Conservation (phyloP, 1,140 invertebrate genomes). For the Carcinoscorpius rotundicauda region DNA sequence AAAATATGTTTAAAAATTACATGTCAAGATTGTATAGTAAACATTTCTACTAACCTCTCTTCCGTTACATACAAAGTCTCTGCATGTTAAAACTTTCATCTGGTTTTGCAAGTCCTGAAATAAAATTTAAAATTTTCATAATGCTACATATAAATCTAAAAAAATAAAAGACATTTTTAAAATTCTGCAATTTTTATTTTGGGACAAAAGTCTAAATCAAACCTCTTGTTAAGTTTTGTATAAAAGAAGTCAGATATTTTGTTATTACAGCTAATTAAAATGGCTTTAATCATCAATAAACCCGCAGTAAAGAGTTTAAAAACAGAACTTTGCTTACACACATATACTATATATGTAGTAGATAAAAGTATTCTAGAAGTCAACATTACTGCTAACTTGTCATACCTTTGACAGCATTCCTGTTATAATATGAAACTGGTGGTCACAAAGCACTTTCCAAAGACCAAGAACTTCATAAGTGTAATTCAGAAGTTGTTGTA, state of each 20-base stretch:
- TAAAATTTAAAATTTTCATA: conserved; percentile 8
- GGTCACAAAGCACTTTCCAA: conserved; percentile 87
- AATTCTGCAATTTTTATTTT: background rate
- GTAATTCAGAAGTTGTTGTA: conserved; percentile 63
- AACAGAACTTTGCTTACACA: no score
- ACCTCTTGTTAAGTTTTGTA: no score
- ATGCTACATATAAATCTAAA: background rate
- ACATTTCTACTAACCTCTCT: conserved; percentile 48
- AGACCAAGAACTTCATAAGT: conserved; percentile 79
- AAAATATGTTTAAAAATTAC: no score
- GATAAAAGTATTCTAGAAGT: background rate
- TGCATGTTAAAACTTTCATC: conserved; percentile 49
- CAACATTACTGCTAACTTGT: background rate
- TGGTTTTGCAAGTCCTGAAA: conserved; percentile 47
- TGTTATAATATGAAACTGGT: conserved; percentile 74
- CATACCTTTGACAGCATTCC: conserved; percentile 42
- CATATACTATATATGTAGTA: no score
- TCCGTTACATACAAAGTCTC: conserved; percentile 69
- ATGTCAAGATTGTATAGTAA: no score
- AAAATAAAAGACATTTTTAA: background rate
- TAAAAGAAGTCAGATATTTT: no score
- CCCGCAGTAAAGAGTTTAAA: no score
- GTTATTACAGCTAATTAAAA: no score
- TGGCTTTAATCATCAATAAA: no score
- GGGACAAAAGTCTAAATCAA: background rate